These are phyloP conservation scores for Sebastes nivosus DNA, from an alignment of 2,797 vertebrate genomes.

Conservation along the genomic window DNA sequence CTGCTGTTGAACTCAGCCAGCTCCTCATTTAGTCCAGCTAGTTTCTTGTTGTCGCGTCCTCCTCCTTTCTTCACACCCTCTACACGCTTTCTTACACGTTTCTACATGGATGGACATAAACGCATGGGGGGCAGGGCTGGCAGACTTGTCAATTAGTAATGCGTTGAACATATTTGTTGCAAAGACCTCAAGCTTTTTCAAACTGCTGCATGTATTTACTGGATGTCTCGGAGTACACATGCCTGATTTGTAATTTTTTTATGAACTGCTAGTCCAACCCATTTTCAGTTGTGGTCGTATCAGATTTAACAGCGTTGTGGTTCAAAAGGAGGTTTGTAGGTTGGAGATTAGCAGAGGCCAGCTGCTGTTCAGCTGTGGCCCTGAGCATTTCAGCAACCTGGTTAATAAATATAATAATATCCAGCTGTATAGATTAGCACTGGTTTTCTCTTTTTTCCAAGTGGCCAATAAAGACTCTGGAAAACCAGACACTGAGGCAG, in stretches of 20 bases:
- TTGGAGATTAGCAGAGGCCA: slow-evolving; percentile 75
- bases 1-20: background rate
- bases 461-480: background rate
- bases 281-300: slow-evolving; percentile 25
- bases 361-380: slow-evolving; percentile 69
- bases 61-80: slow-evolving; percentile 30
- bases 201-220: background rate
- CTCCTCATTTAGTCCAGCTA: background rate
- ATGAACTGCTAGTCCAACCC: slow-evolving; percentile 11
- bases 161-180: slow-evolving; percentile 31
- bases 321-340: slow-evolving; percentile 77
- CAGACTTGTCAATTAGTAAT: slow-evolving; percentile 22
- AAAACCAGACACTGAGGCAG: background rate
- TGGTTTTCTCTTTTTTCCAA: background rate
- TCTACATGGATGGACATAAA: slow-evolving; percentile 33
- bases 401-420: slow-evolving; percentile 48
- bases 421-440: slow-evolving; percentile 34
- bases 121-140: slow-evolving; percentile 6
- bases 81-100: background rate
- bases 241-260: background rate
- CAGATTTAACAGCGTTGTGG: slow-evolving; percentile 50
- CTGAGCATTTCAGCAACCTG: slow-evolving; percentile 54
- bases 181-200: slow-evolving; percentile 6
- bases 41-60: slow-evolving; percentile 6
- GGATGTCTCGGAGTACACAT: background rate